Conservation (phyloP, 30 jellyfish, hydroid and myxozoan species). For the Aurelia sp. region DNA sequence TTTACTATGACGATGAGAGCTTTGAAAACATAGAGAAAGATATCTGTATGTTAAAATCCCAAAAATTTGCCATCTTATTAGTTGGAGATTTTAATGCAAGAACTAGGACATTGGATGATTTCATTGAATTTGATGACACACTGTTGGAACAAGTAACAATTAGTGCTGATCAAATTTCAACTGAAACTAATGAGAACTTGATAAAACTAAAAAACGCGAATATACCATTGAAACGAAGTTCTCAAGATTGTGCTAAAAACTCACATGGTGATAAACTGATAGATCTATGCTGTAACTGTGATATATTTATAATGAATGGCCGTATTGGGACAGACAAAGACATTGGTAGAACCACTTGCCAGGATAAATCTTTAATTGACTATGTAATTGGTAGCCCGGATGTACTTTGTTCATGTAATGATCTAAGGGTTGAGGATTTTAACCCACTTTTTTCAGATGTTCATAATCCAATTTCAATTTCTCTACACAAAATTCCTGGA, state of each 20-base stretch:
- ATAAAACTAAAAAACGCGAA: neutral
- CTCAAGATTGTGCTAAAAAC: no score
- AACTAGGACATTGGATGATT: neutral
- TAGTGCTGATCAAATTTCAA: neutral
- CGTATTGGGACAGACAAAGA: conserved; percentile 5
- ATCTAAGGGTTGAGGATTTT: neutral
- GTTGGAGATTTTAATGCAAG: conserved; percentile 17
- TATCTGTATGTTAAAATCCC: neutral
- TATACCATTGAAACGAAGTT: no score
- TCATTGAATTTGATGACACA: neutral
- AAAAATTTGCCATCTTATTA: neutral
- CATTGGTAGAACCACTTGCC: conserved; percentile 24
- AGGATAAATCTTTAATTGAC: conserved; percentile 23
- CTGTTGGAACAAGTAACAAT: neutral
- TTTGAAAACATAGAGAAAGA: conserved; percentile 6
- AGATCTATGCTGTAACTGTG: neutral
- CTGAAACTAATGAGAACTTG: neutral
- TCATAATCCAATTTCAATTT: neutral
- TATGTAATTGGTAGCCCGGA: conserved; percentile 31
- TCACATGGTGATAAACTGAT: no score
- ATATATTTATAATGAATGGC: conserved; percentile 27
- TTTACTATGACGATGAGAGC: neutral
- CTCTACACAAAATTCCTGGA: neutral
- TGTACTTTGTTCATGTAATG: conserved; percentile 25
- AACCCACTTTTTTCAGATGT: conserved; percentile 10